Evolutionary conservation across 2,888 invertebrate genomes (phyloP).

Genomic region (Eubasilissa splendida): DNA sequence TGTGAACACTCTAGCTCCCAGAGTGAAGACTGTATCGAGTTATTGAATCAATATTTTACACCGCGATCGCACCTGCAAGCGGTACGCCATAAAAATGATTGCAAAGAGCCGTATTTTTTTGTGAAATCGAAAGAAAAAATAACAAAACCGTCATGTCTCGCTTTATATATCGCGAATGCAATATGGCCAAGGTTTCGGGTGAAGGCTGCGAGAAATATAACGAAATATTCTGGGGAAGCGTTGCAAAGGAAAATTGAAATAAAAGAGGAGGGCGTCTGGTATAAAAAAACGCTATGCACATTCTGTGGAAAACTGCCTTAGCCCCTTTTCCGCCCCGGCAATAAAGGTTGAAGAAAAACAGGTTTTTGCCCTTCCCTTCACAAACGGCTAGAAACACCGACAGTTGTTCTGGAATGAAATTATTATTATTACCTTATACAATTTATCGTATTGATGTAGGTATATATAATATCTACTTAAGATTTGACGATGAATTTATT

Average conservation of each 20-base stretch:
- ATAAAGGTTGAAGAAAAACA: slow-evolving; percentile 33
- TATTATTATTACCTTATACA: not conserved
- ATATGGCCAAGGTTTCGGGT: slow-evolving; percentile 34
- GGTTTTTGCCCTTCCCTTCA: not conserved
- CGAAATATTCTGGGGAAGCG: slow-evolving; percentile 2
- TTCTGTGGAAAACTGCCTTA: slow-evolving; percentile 36
- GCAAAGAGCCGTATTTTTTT: not conserved
- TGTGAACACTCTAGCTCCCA: too few species aligned
- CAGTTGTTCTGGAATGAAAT: not conserved
- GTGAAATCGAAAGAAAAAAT: not conserved
- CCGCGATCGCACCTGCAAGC: not conserved
- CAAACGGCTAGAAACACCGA: slow-evolving; percentile 2
- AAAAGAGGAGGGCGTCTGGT: slow-evolving; percentile 49
- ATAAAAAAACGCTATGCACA: slow-evolving; percentile 50
- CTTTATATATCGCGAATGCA: slow-evolving; percentile 42
- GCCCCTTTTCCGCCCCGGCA: slow-evolving; percentile 2
- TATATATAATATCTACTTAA: too few species aligned
- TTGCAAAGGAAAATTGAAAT: slow-evolving; percentile 50
- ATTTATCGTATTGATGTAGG: too few species aligned
- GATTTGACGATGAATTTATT: too few species aligned
- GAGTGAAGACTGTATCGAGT: too few species aligned
- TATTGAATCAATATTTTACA: too few species aligned
- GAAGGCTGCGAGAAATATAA: slow-evolving; percentile 6
- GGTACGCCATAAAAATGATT: not conserved
- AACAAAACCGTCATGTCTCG: slow-evolving; percentile 24